These are phyloP conservation scores for Dynastes maya DNA, from an alignment of 2,888 invertebrate species.

Conservation along the genomic window DNA sequence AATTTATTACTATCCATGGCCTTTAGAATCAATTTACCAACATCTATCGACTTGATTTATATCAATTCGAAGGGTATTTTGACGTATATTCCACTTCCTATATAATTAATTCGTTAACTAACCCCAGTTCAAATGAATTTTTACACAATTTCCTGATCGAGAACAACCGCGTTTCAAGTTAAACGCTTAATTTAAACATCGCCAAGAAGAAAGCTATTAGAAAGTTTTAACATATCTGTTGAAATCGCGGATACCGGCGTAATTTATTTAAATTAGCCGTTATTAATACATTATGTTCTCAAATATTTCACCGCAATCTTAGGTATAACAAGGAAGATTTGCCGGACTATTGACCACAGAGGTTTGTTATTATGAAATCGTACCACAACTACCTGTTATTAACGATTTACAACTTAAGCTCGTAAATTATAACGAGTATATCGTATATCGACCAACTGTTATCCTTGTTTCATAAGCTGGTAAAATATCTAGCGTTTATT, in stretches of 20 bases:
- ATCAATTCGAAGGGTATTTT: no score
- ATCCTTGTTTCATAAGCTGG: constrained; percentile 12
- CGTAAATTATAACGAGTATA: constrained; percentile 17
- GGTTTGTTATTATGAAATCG: not conserved
- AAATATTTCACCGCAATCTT: not conserved
- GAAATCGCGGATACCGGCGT: constrained; percentile 4
- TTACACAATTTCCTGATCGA: not conserved
- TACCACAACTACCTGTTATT: not conserved
- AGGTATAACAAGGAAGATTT: constrained; percentile 11
- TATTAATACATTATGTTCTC: constrained; percentile 6
- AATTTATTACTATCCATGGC: no score
- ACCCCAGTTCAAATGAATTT: no score
- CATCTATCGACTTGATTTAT: no score
- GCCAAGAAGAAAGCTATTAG: constrained; percentile 13
- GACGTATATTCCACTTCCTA: no score
- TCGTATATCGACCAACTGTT: constrained; percentile 3
- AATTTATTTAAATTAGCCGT: constrained; percentile 14
- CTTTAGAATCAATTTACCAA: no score
- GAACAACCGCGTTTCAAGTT: not conserved
- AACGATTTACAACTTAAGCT: not conserved
- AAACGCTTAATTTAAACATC: not conserved
- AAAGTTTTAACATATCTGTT: constrained; percentile 14
- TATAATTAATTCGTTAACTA: no score
- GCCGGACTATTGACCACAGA: not conserved
- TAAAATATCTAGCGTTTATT: not conserved